Evolutionary conservation across 2,797 vertebrate species (phyloP), one percentile per base, ranked within the genome.

Genomic region (Micrastur ruficollis): DNA sequence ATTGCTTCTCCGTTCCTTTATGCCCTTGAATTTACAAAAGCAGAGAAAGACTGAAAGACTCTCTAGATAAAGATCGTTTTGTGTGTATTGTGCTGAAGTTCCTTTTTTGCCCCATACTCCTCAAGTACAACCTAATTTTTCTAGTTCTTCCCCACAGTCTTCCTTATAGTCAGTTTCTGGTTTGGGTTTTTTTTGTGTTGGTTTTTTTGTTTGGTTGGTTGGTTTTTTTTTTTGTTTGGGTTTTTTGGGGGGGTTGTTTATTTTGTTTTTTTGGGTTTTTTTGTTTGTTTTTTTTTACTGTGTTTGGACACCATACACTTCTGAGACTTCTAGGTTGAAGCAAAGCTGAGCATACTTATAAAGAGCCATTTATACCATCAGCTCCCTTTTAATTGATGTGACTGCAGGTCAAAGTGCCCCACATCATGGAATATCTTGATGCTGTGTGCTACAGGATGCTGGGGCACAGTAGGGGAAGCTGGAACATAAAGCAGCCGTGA

Each of bases 101-200:
- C 7, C 27, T 52, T 72, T 74, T 21, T 56, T 38, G 4, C 14
- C 4, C 6, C 3, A 0, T 74, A 3, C 25, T 75, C 2, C 8
- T 55, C 22, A 46, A 46, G 10, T 47, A 8, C 4, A 21, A 10
- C 6, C 62, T 34, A 23, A 1, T 25, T 40, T 71, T 73, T 62
- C 6, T 16, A 0, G 73, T 95, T 65, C 26, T 7, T 89, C 42
- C 31, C 5, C 5, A 1, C 23, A 38, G 0, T 7, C 6, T 85
- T 73, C 11, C 34, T 82, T 8, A 6, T 31, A 0, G 1, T 25
- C 13, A 5, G 7, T 6, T 19, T 11, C 18, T 27, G 27, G 22
- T 42, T 42, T 36, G 21, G 27, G 59, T 82, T 42, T 7, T 7
- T 36, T 55, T 78, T 58, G 27, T 65, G 36, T 36, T 44, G 27